Conservation (phyloP, 2,888 invertebrate species). For the Dioctria rufipes region DNA sequence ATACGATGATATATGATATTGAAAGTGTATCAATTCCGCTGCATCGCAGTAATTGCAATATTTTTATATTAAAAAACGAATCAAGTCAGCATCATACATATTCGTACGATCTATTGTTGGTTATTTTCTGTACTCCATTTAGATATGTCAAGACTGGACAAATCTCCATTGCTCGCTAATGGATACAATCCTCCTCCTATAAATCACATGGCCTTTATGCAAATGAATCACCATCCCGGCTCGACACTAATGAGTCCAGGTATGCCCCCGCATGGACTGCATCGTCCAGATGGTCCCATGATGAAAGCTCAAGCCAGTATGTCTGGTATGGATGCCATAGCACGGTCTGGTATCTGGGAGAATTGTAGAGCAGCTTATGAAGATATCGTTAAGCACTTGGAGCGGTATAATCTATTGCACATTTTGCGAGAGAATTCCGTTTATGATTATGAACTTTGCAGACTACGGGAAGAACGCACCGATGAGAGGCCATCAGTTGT, state of each 20-base stretch:
- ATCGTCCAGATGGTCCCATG: conserved; percentile 82
- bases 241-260: conserved; percentile 90
- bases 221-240: conserved; percentile 84
- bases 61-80: no score
- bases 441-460: conserved; percentile 65
- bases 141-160: conserved; percentile 92
- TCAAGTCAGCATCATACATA: no score
- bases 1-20: no score
- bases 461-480: conserved; percentile 89
- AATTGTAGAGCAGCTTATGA: conserved; percentile 95
- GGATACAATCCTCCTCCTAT: conserved; percentile 95
- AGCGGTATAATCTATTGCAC: conserved; percentile 78
- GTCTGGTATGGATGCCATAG: conserved; percentile 91
- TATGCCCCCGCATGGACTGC: conserved; percentile 86
- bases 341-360: conserved; percentile 94
- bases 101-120: no score
- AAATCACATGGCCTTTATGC: conserved; percentile 96
- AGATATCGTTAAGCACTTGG: conserved; percentile 95
- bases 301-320: conserved; percentile 87
- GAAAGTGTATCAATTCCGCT: no score
- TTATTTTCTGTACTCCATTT: conserved; percentile 65
- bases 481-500: conserved; percentile 87
- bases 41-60: no score
- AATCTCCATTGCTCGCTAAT: conserved; percentile 91
- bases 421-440: conserved; percentile 1